Evolutionary conservation across 2,888 invertebrate genomes (phyloP).

Genomic region (Harpalus rufipes): DNA sequence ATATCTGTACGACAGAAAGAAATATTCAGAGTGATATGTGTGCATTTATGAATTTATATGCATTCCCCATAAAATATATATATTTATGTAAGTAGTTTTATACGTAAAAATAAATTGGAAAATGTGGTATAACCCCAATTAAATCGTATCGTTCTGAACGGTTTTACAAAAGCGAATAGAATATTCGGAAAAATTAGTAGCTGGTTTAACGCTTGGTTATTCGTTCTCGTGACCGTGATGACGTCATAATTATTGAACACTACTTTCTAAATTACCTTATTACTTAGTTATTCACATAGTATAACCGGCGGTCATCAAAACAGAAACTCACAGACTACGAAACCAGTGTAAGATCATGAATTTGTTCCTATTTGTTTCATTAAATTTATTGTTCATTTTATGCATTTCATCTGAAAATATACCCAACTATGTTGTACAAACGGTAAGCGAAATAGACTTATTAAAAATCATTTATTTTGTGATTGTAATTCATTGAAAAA

Average conservation of each 20-base stretch:
- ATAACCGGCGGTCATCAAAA: not conserved
- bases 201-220: not conserved
- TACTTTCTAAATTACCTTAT: conserved; percentile 5
- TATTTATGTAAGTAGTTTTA: too few species aligned
- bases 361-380: not conserved
- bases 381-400: not conserved
- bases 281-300: not conserved
- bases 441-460: not conserved
- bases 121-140: too few species aligned
- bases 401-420: not conserved
- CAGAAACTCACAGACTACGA: not conserved
- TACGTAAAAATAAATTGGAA: too few species aligned
- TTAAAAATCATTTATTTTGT: not conserved
- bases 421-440: not conserved
- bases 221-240: not conserved
- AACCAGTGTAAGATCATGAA: not conserved
- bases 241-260: not conserved
- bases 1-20: too few species aligned
- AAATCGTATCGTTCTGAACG: too few species aligned
- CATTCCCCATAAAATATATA: too few species aligned
- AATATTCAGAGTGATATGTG: too few species aligned
- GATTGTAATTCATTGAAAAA: not conserved
- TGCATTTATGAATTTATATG: too few species aligned
- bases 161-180: too few species aligned
- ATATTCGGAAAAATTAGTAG: too few species aligned